Evolutionary conservation across 35 echinoderm and acorn worm genomes (phyloP).

Genomic region (Chiridota heheva): DNA sequence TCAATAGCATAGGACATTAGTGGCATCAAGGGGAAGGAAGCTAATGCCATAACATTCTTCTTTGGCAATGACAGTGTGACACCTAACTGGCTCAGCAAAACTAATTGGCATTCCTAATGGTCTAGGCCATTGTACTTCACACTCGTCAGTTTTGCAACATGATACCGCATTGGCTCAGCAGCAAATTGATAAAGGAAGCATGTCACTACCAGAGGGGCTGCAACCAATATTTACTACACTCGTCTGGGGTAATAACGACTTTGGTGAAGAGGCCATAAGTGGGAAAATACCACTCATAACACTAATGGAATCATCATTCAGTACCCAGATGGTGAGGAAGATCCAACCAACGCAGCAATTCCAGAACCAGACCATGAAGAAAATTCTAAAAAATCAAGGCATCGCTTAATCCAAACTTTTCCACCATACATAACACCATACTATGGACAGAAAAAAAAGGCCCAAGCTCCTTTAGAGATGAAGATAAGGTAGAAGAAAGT

Average conservation of each 20-base stretch:
- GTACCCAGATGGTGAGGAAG: background rate
- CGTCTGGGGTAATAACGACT: slow-evolving; percentile 79
- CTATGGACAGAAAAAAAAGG: slow-evolving; percentile 18
- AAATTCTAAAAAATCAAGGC: slow-evolving; percentile 10
- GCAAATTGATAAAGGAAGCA: slow-evolving; percentile 18
- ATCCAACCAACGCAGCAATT: background rate
- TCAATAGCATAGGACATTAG: slow-evolving; percentile 39
- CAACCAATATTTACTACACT: slow-evolving; percentile 53
- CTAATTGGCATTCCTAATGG: slow-evolving; percentile 73
- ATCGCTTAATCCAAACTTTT: slow-evolving; percentile 22
- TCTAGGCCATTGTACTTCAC: slow-evolving; percentile 52
- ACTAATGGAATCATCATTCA: slow-evolving; percentile 67
- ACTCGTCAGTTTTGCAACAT: slow-evolving; percentile 49
- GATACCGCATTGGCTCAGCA: slow-evolving; percentile 67
- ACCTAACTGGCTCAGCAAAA: slow-evolving; percentile 60
- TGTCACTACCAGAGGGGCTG: slow-evolving; percentile 24
- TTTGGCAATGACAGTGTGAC: slow-evolving; percentile 64
- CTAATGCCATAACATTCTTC: slow-evolving; percentile 60
- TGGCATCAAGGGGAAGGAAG: slow-evolving; percentile 41
- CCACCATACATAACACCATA: slow-evolving; percentile 3
- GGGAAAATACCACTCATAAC: slow-evolving; percentile 58
- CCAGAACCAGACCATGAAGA: background rate
- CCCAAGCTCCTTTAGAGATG: background rate
- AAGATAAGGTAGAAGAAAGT: background rate
- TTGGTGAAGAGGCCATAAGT: slow-evolving; percentile 56